A percentile compares a stretch with the other conserved stretches of the same genome.
Conservation (phyloP, 2,113 vertebrate genomes). For the Anthoscopus minutus region DNA sequence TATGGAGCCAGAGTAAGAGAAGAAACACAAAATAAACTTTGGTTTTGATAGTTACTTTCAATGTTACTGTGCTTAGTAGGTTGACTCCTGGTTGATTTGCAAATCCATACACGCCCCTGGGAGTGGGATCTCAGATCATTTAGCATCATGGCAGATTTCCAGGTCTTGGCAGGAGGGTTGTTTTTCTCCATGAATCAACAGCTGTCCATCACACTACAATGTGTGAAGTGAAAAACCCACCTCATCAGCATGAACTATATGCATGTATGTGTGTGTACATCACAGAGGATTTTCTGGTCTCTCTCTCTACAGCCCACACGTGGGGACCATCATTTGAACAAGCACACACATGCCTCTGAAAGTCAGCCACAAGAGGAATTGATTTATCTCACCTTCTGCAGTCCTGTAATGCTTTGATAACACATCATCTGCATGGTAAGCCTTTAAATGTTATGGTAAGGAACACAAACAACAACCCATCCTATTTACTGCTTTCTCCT, state of each 20-base stretch:
- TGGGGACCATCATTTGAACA: not conserved
- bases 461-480: not conserved
- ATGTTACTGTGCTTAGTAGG: not conserved
- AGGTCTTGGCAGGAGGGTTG: constrained; percentile 25
- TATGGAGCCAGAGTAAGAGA: not conserved
- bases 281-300: not conserved
- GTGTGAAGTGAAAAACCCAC: constrained; percentile 19
- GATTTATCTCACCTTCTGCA: not conserved
- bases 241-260: not conserved
- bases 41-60: not conserved
- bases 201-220: constrained; percentile 37
- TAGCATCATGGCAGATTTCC: constrained; percentile 24
- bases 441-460: not conserved
- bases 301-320: not conserved
- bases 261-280: not conserved
- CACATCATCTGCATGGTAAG: not conserved
- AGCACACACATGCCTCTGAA: not conserved
- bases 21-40: not conserved
- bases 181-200: constrained; percentile 45
- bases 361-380: not conserved
- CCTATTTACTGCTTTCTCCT: not conserved
- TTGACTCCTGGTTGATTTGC: not conserved
- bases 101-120: not conserved
- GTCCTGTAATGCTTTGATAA: not conserved
- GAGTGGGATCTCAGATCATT: constrained; percentile 35